These are phyloP conservation scores for Blera fallax DNA, from an alignment of 2,888 invertebrate genomes.

Conservation along the genomic window DNA sequence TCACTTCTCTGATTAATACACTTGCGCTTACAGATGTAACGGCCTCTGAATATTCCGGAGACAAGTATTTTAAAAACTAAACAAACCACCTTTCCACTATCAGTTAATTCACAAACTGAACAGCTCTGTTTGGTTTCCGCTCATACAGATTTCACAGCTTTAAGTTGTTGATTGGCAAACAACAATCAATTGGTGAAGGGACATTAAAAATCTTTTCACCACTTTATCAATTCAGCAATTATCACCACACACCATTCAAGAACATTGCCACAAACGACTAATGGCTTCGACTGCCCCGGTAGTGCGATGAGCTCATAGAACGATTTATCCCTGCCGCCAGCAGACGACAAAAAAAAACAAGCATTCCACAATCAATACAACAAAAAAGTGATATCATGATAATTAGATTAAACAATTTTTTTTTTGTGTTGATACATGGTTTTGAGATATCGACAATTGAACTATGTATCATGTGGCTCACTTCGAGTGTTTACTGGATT, in stretches of 20 bases:
- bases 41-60: not conserved
- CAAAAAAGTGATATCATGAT: constrained; percentile 1
- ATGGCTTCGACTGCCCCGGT: not conserved
- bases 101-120: constrained; percentile 3
- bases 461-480: constrained; percentile 13
- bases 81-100: not conserved
- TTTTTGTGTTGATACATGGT: not conserved
- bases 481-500: not conserved
- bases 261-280: not conserved
- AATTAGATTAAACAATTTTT: constrained; percentile 19
- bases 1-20: no score
- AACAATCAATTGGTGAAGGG: constrained; percentile 40
- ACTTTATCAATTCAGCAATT: constrained; percentile 37
- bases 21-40: no score
- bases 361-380: not conserved
- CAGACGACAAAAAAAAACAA: not conserved
- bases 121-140: not conserved
- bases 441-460: constrained; percentile 11
- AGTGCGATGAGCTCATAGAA: constrained; percentile 32
- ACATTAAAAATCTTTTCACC: constrained; percentile 24
- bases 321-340: not conserved
- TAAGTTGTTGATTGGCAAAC: constrained; percentile 36
- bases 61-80: not conserved
- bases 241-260: constrained; percentile 5
- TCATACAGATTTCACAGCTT: constrained; percentile 26